phyloP scores from a whole-genome alignment of 2,888 invertebrate species.

The Diarsia mendica region DNA sequence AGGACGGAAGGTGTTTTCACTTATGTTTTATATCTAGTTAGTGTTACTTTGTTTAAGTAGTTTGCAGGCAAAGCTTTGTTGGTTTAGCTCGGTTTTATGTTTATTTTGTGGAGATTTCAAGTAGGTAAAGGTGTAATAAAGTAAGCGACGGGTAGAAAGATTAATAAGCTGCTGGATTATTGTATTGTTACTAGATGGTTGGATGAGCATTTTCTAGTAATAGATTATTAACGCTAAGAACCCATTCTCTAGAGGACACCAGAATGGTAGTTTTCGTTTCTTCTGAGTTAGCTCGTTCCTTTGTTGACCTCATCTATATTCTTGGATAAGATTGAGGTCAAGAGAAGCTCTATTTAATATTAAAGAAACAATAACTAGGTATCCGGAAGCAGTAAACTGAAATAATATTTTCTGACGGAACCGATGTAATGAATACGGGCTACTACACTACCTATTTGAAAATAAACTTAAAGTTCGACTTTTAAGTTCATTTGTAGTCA shows the following conservation, averaged over 20 bases:
- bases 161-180: neutral
- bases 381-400: neutral
- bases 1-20: conserved; percentile 53
- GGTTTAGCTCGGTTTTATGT: conserved; percentile 51
- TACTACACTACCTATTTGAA: neutral
- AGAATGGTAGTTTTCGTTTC: no score
- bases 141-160: conserved; percentile 2
- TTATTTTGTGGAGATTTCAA: conserved; percentile 37
- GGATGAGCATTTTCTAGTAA: neutral
- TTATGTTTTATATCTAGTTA: conserved; percentile 56
- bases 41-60: conserved; percentile 53
- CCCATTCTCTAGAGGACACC: no score
- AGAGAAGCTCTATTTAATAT: no score
- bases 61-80: conserved; percentile 46
- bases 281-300: no score
- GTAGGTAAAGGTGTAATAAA: conserved; percentile 30
- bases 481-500: conserved; percentile 35
- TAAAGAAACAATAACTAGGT: neutral
- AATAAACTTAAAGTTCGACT: conserved; percentile 3
- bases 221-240: neutral
- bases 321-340: no score
- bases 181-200: neutral
- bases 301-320: no score
- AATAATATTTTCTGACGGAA: neutral
- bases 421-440: neutral